These are phyloP conservation scores for Lanius ludovicianus DNA, from an alignment of 2,113 vertebrate species.

Conservation along the genomic window DNA sequence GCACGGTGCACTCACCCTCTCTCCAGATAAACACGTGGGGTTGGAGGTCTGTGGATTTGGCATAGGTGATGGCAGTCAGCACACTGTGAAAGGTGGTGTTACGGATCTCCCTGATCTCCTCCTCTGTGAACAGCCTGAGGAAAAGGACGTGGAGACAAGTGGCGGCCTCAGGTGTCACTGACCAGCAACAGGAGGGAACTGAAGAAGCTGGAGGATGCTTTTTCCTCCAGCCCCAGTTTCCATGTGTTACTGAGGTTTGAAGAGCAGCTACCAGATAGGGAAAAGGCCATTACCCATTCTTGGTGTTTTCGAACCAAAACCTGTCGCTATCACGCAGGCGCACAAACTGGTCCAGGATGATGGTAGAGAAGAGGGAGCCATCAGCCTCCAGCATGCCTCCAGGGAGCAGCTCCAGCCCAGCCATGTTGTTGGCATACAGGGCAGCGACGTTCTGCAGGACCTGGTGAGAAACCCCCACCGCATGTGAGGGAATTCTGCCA, in stretches of 20 bases:
- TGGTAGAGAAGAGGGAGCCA: conserved; percentile 76
- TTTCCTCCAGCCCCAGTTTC: neutral
- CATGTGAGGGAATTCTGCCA: neutral
- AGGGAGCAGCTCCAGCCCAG: conserved; percentile 84
- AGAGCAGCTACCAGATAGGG: neutral
- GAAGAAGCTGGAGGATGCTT: neutral
- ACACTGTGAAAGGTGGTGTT: conserved; percentile 77
- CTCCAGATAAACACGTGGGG: conserved; percentile 80
- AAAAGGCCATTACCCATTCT: conserved; percentile 81
- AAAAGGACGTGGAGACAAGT: neutral
- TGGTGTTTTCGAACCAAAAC: conserved; percentile 96
- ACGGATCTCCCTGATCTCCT: conserved; percentile 78
- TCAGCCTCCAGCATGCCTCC: conserved; percentile 85
- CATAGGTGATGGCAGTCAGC: conserved; percentile 69
- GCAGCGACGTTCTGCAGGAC: conserved; percentile 55
- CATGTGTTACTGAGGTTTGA: neutral
- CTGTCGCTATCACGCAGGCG: conserved; percentile 90
- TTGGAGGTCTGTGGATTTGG: conserved; percentile 69
- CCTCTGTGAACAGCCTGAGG: conserved; percentile 83
- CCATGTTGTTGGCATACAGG: conserved; percentile 76
- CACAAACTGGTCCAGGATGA: conserved; percentile 88
- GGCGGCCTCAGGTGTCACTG: neutral
- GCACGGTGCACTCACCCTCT: conserved; percentile 69
- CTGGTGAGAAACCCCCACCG: conserved; percentile 25
- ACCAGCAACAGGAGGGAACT: neutral